A percentile compares a stretch with the other conserved stretches of the same genome.
These are phyloP conservation scores for Aythya baeri DNA, from an alignment of 2,113 vertebrate species.

Conservation along the genomic window DNA sequence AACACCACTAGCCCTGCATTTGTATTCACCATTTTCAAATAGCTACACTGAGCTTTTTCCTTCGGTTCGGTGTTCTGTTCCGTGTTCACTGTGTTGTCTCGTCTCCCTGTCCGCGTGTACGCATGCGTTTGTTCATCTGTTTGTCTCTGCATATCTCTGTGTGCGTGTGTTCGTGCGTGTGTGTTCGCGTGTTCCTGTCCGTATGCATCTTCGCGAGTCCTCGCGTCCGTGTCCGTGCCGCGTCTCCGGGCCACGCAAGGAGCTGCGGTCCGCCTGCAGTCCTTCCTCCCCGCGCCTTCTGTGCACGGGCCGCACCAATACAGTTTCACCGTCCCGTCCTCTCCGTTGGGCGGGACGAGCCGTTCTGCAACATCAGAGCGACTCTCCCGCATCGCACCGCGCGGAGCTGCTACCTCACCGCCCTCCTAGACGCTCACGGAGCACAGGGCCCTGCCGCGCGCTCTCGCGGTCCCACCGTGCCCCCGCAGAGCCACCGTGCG, in stretches of 20 bases:
- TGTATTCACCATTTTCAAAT: neutral
- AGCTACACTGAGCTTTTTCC: fast-evolving
- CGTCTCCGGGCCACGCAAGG: neutral
- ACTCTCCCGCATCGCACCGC: neutral
- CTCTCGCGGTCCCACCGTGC: neutral
- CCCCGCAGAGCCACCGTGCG: neutral
- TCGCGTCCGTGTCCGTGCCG: neutral
- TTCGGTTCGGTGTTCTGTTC: fast-evolving
- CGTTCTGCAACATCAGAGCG: fast-evolving
- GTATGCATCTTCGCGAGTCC: neutral
- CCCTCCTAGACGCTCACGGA: neutral
- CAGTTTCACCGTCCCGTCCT: neutral
- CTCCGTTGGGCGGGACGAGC: fast-evolving
- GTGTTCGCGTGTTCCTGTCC: too few species aligned
- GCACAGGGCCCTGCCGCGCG: neutral
- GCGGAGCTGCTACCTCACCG: neutral
- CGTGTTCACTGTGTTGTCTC: fast-evolving
- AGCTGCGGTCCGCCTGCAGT: neutral
- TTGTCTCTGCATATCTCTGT: too few species aligned
- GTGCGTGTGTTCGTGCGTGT: fast-evolving
- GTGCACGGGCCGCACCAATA: too few species aligned
- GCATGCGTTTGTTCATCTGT: too few species aligned
- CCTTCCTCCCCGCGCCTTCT: too few species aligned
- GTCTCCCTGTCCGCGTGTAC: neutral
- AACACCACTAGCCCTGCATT: fast-evolving